Evolutionary conservation across 2,888 invertebrate species (phyloP).

Genomic region (Rhodophaea formosa): DNA sequence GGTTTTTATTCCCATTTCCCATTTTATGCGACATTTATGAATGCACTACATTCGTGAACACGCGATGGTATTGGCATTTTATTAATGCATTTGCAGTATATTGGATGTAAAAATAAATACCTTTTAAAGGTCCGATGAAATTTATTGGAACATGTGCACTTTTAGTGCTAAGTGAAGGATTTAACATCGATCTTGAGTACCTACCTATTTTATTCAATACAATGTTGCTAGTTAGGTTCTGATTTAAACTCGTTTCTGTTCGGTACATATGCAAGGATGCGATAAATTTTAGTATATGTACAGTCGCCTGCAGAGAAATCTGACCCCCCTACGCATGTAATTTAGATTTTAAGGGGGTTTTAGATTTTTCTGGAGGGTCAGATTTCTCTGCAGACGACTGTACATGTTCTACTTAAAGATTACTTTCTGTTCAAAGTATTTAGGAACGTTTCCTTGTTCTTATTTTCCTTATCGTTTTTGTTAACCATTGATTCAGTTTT

Average conservation of each 20-base stretch:
- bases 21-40: conserved; percentile 7
- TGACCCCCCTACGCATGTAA: too few species aligned
- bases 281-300: neutral
- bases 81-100: conserved; percentile 10
- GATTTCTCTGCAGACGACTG: too few species aligned
- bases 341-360: too few species aligned
- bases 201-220: neutral
- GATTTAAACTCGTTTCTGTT: neutral
- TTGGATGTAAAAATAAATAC: conserved; percentile 10
- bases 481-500: too few species aligned
- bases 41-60: conserved; percentile 5
- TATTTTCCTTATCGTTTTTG: too few species aligned
- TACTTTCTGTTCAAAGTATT: too few species aligned
- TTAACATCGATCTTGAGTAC: neutral
- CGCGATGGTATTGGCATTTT: conserved; percentile 14
- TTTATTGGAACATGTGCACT: neutral
- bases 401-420: too few species aligned
- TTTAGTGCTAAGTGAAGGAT: conserved; percentile 1
- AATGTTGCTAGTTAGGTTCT: neutral
- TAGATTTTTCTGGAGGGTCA: too few species aligned
- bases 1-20: conserved; percentile 4
- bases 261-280: neutral
- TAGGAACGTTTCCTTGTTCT: too few species aligned
- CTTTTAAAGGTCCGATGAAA: conserved; percentile 3
- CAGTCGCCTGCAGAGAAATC: too few species aligned